Conservation (phyloP, 2,888 invertebrate genomes). For the Bombylius major region DNA sequence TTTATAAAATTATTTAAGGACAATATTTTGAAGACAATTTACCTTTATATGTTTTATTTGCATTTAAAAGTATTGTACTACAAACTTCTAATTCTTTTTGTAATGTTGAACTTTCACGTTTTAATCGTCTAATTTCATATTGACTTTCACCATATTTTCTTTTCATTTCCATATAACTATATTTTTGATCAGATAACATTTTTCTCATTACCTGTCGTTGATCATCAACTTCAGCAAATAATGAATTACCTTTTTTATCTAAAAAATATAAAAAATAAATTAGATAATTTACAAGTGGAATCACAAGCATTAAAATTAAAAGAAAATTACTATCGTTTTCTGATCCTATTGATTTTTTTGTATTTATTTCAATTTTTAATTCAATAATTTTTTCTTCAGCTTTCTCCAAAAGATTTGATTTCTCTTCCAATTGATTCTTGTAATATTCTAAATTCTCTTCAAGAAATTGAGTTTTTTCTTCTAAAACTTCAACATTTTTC, state of each 20-base stretch:
- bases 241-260: constrained; percentile 51
- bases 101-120: constrained; percentile 33
- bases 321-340: constrained; percentile 23
- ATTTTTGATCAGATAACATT: constrained; percentile 45
- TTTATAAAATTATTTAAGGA: background rate
- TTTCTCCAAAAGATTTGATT: constrained; percentile 27
- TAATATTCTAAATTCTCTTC: constrained; percentile 32
- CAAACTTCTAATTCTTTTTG: constrained; percentile 31
- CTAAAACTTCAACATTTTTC: constrained; percentile 30
- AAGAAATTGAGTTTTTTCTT: constrained; percentile 29
- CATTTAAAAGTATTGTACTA: constrained; percentile 30
- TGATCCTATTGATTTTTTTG: constrained; percentile 21
- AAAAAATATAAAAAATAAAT: constrained; percentile 7
- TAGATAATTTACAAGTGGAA: too few species aligned
- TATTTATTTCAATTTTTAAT: constrained; percentile 28
- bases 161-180: constrained; percentile 41
- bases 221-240: constrained; percentile 53
- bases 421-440: constrained; percentile 31
- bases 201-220: constrained; percentile 51
- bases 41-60: constrained; percentile 32
- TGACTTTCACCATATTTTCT: constrained; percentile 30
- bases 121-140: constrained; percentile 31
- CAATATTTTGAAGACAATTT: too few species aligned
- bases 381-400: constrained; percentile 32
- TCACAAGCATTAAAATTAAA: background rate